A percentile compares a stretch with the other conserved stretches of the same genome.
Evolutionary conservation across 92 coral and sea anemone species (phyloP).

Genomic region (Bergia sp.): DNA sequence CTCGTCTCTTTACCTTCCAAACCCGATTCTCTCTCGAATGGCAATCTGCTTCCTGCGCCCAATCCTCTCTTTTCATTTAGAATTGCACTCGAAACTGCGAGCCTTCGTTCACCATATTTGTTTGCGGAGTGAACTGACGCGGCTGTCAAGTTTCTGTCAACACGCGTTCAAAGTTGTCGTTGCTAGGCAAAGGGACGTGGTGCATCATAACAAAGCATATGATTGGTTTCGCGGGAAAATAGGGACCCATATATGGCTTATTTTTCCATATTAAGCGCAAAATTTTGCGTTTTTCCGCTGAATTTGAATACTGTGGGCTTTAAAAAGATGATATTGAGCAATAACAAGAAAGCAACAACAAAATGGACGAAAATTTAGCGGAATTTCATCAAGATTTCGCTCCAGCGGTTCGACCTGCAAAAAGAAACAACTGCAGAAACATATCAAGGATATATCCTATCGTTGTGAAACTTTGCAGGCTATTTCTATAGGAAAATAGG

Average conservation of each 20-base stretch:
- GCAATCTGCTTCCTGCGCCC: constrained; percentile 14
- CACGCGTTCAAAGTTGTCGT: neutral
- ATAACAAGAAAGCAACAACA: neutral
- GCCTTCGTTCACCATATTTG: neutral
- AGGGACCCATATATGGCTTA: constrained; percentile 16
- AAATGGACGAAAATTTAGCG: neutral
- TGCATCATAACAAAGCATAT: constrained; percentile 20
- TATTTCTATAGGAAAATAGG: neutral
- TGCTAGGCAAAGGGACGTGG: neutral
- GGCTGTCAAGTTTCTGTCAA: constrained; percentile 1
- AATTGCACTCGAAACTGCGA: neutral
- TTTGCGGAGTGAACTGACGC: neutral
- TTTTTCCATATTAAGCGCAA: constrained; percentile 3
- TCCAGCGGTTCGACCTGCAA: neutral
- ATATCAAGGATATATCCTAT: neutral
- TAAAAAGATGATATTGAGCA: neutral
- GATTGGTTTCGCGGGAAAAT: constrained; percentile 7
- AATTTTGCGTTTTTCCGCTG: constrained; percentile 5
- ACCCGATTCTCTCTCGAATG: neutral
- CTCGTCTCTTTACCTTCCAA: neutral
- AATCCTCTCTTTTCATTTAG: constrained; percentile 1
- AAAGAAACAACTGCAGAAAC: constrained; percentile 6
- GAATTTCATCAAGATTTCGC: neutral
- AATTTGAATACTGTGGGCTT: neutral
- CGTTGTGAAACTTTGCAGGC: constrained; percentile 18